Evolutionary conservation across 1,140 invertebrate species (phyloP), one percentile per base, ranked within the genome.

Genomic region (Scaptomyza pallida): DNA sequence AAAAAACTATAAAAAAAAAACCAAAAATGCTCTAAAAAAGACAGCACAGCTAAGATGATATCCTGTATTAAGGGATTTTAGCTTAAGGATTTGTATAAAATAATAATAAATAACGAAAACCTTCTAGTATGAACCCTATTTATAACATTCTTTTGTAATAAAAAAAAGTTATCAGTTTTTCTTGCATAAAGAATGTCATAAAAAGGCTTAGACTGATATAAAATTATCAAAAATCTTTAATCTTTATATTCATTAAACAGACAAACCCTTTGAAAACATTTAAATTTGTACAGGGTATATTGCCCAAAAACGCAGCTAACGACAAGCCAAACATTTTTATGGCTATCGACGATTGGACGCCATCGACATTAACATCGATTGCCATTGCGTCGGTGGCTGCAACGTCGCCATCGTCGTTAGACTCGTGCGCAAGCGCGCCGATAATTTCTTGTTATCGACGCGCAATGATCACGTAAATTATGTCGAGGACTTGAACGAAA

Each of bases 371-470:
- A 45, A 64, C 52, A 65, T 71, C 68, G 51, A 64, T 61, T 68
- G 64, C 37, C 56, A 68, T 51, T 67, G 63, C 63, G 45, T 59
- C 55, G 44, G 54, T 50, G 45, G 47, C 48, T 26, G 47, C 62
- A 51, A 23, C 59, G 40, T 48, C 15, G 43, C 3, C 44, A 45
- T 16, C 47, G 69, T 54, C 56, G 55, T 43, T 21, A 15, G 48
- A 57, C 65, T 73, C 64, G 71, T 81, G 77, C 81, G 81, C 82
- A 75, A 75, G 78, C 74, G 78, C 78, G 67, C 51, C 78, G 82
- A 86, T 86, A 88, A 86, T 86, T 86, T 86, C 82, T 86, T 88
- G 82, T 67, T 86, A 86, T 88, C 82, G 82, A 78, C 83, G 82
- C 83, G 82, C 78, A 71, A 82, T 88, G 82, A 86, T 86, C 82